These are phyloP conservation scores for Python bivittatus DNA, from an alignment of 2,113 vertebrate genomes.

Conservation along the genomic window DNA sequence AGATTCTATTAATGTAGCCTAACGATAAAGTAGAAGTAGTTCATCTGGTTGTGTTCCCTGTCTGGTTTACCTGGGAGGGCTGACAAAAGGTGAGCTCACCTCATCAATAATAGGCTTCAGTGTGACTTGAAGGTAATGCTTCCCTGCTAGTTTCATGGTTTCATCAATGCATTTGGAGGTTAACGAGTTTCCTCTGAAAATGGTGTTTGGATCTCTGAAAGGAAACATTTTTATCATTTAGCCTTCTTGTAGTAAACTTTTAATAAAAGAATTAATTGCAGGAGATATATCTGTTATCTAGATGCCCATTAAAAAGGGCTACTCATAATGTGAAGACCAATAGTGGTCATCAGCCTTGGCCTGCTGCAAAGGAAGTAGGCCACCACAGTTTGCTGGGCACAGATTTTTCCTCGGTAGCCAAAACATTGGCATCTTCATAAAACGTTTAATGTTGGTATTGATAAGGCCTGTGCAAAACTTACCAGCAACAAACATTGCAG, in stretches of 20 bases:
- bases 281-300: conserved; percentile 12
- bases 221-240: conserved; percentile 46
- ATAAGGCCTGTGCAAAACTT: not conserved
- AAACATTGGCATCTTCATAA: not conserved
- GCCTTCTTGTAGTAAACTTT: conserved; percentile 25
- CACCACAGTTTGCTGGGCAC: not conserved
- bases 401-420: not conserved
- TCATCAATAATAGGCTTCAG: conserved; percentile 95
- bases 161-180: conserved; percentile 99
- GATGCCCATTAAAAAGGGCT: not conserved
- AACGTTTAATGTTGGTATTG: not conserved
- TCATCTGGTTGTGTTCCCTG: too few species aligned
- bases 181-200: conserved; percentile 96
- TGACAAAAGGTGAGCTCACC: conserved; percentile 76
- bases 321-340: not conserved
- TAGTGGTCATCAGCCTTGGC: not conserved
- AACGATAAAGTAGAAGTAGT: too few species aligned
- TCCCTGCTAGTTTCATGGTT: conserved; percentile 97
- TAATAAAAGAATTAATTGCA: conserved; percentile 11
- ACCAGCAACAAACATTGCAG: not conserved
- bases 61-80: too few species aligned
- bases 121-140: conserved; percentile 96
- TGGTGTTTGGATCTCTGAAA: conserved; percentile 96
- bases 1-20: too few species aligned
- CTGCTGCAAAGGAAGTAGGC: not conserved